Evolutionary conservation across 2,797 vertebrate genomes (phyloP).

Genomic region (Acridotheres tristis): DNA sequence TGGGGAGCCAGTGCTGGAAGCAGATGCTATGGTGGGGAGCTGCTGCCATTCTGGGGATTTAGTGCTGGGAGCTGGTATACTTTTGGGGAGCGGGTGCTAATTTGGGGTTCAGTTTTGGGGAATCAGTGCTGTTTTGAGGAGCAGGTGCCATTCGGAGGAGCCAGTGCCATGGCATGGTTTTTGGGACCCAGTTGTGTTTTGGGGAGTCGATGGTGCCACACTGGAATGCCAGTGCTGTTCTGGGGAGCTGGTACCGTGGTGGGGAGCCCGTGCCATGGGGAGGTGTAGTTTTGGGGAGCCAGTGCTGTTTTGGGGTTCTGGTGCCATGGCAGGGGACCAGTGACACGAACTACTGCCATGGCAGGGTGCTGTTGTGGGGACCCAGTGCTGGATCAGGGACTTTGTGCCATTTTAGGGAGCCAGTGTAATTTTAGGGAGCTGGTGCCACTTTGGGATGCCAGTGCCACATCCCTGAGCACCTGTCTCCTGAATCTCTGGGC

Average conservation of each 20-base stretch:
- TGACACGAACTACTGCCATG: not conserved
- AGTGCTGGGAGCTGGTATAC: not conserved
- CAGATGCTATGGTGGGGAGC: not conserved
- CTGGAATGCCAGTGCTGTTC: not conserved
- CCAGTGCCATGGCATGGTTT: not conserved
- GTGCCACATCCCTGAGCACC: not conserved
- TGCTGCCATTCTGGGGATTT: not conserved
- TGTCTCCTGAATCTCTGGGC: not conserved
- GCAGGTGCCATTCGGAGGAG: not conserved
- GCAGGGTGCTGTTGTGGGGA: accelerated
- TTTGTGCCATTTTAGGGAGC: not conserved
- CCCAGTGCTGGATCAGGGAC: not conserved
- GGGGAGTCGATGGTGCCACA: not conserved
- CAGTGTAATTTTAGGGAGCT: not conserved
- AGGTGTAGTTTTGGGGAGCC: not conserved
- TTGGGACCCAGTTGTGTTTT: not conserved
- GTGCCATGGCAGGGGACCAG: not conserved
- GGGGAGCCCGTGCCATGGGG: not conserved
- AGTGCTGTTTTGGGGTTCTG: not conserved
- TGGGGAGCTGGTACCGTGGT: accelerated
- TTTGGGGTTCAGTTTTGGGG: not conserved
- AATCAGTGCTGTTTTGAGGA: not conserved
- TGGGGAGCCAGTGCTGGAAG: not conserved
- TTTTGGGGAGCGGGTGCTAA: not conserved
- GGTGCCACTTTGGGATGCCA: not conserved